Evolutionary conservation across 2,888 invertebrate genomes (phyloP), one percentile per base, ranked within the genome.

Genomic region (Troides helena): DNA sequence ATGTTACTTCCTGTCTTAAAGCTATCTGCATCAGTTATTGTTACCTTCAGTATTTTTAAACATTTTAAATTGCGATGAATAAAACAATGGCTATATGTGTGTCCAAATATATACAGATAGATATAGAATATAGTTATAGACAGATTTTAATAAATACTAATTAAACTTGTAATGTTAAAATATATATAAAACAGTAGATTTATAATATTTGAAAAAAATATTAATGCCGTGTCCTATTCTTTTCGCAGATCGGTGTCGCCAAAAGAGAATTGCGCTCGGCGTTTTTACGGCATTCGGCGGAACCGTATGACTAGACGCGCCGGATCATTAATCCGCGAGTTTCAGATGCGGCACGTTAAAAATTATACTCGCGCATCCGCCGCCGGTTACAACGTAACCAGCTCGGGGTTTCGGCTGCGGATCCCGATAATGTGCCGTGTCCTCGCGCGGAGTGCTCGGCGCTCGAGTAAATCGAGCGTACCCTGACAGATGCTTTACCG

Each of bases 241-340:
- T 39, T 74, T 77, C 73, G 18, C 3, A 72, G 66, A 73, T 81
- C 74, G 46, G 21, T 58, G 57, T 69, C 66, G 39, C 39, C 78
- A 79, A 85, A 89, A 89, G 89, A 84, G 89, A 89, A 90, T 86
- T 86, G 90, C 90, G 86, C 89, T 87, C 86, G 87, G 87, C 86
- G 90, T 92, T 92, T 92, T 92, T 92, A 92, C 90, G 88, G 91
- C 89, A 79, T 90, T 88, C 88, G 85, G 85, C 86, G 86, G 89
- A 86, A 91, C 90, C 90, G 90, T 92, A 90, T 91, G 91, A 92
- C 92, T 92, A 92, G 92, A 92, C 92, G 88, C 80, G 83, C 72
- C 84, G 92, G 88, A 84, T 85, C 92, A 92, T 92, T 92, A 92
- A 91, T 90, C 87, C 85, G 77, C 82, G 85, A 86, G 80, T 88